Percentiles rank a stretch among this genome's conserved stretches.
These are phyloP conservation scores for Schizaphis graminum DNA, from an alignment of 2,888 invertebrate genomes.

Conservation along the genomic window DNA sequence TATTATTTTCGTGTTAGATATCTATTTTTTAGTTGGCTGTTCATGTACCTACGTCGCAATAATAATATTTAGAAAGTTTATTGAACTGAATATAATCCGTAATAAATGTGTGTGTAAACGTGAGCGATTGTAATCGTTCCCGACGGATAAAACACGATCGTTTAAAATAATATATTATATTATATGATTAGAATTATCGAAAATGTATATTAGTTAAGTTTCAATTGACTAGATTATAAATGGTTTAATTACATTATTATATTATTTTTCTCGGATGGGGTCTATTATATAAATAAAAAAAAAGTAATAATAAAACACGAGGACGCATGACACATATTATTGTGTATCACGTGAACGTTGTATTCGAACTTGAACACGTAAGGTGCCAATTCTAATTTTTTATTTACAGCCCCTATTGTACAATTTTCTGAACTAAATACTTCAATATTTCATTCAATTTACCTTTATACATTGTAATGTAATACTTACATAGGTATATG, in stretches of 20 bases:
- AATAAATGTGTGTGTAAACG: not conserved
- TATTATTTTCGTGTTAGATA: not conserved
- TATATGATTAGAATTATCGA: not conserved
- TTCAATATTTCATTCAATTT: not conserved
- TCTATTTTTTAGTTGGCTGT: not conserved
- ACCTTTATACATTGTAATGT: too few relatives aligned
- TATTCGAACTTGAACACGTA: not conserved
- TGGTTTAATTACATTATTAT: not conserved
- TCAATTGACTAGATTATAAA: not conserved
- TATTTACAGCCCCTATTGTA: not conserved
- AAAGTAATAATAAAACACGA: constrained; percentile 6
- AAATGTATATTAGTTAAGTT: not conserved
- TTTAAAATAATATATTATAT: not conserved
- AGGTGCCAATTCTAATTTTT: not conserved
- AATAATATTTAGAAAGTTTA: constrained; percentile 5
- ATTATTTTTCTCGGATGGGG: not conserved
- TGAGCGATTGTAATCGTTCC: not conserved
- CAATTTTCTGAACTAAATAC: not conserved
- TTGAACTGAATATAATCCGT: not conserved
- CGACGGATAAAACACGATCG: not conserved
- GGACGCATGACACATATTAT: constrained; percentile 2
- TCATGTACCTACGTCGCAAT: not conserved
- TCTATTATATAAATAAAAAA: not conserved
- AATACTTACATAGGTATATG: not conserved
- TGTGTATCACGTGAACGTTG: not conserved